A percentile compares a stretch with the other conserved stretches of the same genome.
Conservation (phyloP, 2,797 vertebrate genomes). For the Lepilemur septentrionalis region DNA sequence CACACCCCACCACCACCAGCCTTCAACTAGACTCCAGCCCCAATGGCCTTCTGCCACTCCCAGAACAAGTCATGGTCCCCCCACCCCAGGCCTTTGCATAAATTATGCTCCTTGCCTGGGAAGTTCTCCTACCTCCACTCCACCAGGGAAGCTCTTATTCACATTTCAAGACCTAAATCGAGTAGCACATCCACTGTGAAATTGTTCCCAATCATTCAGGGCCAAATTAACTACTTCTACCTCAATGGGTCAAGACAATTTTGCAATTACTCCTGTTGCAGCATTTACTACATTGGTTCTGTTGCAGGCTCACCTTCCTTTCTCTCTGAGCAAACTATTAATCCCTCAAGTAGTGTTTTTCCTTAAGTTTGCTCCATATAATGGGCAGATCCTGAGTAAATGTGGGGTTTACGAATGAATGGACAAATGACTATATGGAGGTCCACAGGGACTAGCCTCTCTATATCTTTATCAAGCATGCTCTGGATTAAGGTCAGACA, state of each 20-base stretch:
- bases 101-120: neutral
- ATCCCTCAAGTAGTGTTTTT: neutral
- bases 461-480: neutral
- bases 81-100: neutral
- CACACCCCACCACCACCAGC: neutral
- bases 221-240: neutral
- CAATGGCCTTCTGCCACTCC: neutral
- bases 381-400: conserved; percentile 15
- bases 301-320: neutral
- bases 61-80: neutral
- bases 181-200: neutral
- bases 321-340: neutral
- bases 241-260: neutral
- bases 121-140: neutral
- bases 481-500: neutral
- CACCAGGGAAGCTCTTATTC: neutral
- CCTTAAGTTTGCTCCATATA: neutral
- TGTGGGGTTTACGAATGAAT: conserved; percentile 21
- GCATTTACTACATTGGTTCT: neutral
- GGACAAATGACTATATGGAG: neutral
- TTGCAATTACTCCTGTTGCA: neutral
- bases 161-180: neutral
- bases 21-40: neutral
- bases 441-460: neutral
- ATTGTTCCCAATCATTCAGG: neutral